A percentile compares a stretch with the other conserved stretches of the same genome.
Evolutionary conservation across 2,797 vertebrate genomes (phyloP).

Genomic region (Remorina albescens): DNA sequence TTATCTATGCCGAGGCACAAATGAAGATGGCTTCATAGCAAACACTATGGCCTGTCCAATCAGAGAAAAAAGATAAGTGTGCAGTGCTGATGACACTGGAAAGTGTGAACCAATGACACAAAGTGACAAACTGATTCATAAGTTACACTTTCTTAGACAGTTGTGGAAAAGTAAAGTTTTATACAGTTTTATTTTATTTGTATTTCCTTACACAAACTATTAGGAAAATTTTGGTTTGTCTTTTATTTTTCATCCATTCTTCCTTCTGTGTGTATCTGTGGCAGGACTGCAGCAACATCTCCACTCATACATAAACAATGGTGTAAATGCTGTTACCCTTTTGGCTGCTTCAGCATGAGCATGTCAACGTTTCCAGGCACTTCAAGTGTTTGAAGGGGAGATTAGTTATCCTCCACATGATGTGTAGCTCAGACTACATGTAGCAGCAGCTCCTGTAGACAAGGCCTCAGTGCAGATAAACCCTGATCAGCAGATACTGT

Average conservation of each 20-base stretch:
- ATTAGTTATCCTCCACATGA: conserved; percentile 52
- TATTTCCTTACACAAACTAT: not conserved
- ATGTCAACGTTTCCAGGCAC: conserved; percentile 41
- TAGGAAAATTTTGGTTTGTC: not conserved
- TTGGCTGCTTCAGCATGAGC: not conserved
- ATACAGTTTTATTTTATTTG: not conserved
- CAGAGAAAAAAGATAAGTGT: too few species aligned
- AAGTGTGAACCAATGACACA: not conserved
- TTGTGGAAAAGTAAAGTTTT: not conserved
- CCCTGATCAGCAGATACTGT: too few species aligned
- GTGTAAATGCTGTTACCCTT: conserved; percentile 15
- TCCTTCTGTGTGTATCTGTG: not conserved
- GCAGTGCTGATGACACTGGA: too few species aligned
- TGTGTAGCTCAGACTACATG: conserved; percentile 34
- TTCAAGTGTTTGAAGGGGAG: conserved; percentile 48
- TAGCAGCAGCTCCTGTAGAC: conserved; percentile 37
- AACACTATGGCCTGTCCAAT: too few species aligned
- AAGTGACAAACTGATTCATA: not conserved
- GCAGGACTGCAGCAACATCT: conserved; percentile 39
- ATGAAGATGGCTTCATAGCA: too few species aligned
- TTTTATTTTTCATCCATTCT: not conserved
- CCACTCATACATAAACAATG: conserved; percentile 18
- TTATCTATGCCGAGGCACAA: too few species aligned
- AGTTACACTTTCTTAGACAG: not conserved
- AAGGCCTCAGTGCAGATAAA: conserved; percentile 15